phyloP scores from a whole-genome alignment of 1,140 invertebrate genomes.

The Pseudomyrmex cubaensis region DNA sequence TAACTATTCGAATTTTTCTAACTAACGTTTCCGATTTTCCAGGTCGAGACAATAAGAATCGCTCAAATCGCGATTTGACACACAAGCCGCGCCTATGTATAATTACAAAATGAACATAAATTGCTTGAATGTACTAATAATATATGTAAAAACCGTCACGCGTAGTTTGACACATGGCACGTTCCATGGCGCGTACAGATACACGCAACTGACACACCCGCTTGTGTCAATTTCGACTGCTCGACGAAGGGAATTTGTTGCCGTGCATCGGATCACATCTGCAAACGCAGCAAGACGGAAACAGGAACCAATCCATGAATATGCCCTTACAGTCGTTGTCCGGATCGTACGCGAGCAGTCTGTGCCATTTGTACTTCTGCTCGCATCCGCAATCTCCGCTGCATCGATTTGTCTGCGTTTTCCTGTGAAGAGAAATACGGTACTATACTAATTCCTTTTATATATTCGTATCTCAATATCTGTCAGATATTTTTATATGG shows the following conservation, averaged over 20 bases:
- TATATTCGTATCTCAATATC: not conserved
- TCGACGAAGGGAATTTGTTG: constrained; percentile 69
- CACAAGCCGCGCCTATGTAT: not conserved
- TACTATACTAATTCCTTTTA: too few relatives aligned
- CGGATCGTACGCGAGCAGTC: constrained; percentile 95
- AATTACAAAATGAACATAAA: not conserved
- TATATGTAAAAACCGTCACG: not conserved
- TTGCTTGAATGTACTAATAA: not conserved
- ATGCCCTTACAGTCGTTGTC: constrained; percentile 97
- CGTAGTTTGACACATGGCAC: constrained; percentile 22
- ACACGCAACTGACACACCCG: not conserved
- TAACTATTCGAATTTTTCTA: not conserved
- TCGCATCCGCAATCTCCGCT: constrained; percentile 94
- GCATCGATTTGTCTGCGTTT: constrained; percentile 92
- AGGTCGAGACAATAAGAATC: not conserved
- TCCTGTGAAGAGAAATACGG: constrained; percentile 86
- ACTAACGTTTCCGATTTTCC: not conserved
- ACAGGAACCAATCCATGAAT: constrained; percentile 98
- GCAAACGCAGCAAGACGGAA: constrained; percentile 96
- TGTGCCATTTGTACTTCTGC: constrained; percentile 95
- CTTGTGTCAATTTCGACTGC: constrained; percentile 63
- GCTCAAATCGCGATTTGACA: not conserved
- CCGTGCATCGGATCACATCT: constrained; percentile 88
- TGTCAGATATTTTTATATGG: not conserved
- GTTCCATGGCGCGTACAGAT: not conserved